Conservation (phyloP, 2,797 vertebrate species). For the Clamator glandarius region DNA sequence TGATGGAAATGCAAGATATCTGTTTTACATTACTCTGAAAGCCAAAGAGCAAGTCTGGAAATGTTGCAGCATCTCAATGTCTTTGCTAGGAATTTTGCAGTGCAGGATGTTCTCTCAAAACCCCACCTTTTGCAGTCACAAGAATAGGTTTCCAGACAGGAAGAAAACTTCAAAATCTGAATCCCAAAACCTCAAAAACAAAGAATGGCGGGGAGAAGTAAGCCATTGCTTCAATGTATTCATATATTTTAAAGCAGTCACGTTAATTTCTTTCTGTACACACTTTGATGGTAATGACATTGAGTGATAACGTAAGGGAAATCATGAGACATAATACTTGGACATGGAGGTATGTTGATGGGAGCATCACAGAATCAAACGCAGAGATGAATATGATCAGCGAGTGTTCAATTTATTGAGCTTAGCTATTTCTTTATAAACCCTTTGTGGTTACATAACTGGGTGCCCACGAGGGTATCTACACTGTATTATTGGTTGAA, state of each 20-base stretch:
- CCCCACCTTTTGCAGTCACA: neutral
- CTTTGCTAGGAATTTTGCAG: neutral
- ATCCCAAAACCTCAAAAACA: neutral
- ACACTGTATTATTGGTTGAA: too few relatives aligned
- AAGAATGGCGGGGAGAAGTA: neutral
- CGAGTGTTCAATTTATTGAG: too few relatives aligned
- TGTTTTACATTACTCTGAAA: neutral
- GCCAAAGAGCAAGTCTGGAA: neutral
- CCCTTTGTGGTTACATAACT: too few relatives aligned
- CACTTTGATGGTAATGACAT: neutral
- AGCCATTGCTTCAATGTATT: neutral
- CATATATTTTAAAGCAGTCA: neutral
- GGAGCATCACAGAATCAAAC: too few relatives aligned
- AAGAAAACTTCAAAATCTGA: neutral
- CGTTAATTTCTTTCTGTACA: neutral
- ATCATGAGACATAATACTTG: neutral
- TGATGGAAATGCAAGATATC: neutral
- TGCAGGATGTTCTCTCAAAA: neutral
- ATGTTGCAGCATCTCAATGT: neutral
- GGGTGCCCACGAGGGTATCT: too few relatives aligned
- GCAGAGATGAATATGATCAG: too few relatives aligned
- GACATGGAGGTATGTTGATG: neutral
- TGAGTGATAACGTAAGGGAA: neutral
- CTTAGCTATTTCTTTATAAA: too few relatives aligned
- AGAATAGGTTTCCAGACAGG: neutral